Conservation (phyloP, 2,797 vertebrate genomes). For the Mastacembelus armatus region DNA sequence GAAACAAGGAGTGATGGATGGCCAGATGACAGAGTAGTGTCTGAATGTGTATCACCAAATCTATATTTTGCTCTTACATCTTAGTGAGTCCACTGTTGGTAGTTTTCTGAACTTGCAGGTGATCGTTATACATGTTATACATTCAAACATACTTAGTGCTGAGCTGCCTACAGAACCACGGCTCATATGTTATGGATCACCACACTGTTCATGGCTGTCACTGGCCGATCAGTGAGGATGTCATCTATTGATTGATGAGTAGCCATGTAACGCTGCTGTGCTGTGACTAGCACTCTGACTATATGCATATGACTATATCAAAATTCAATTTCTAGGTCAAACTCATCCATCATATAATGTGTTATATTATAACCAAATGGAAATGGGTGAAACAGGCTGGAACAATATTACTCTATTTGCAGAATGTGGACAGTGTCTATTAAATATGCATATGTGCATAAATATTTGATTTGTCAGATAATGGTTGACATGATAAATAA, state of each 20-base stretch:
- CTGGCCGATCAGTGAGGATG: slow-evolving; percentile 47
- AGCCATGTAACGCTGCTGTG: slow-evolving; percentile 41
- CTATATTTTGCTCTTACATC: slow-evolving; percentile 28
- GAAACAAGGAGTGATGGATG: slow-evolving; percentile 66
- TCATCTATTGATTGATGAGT: slow-evolving; percentile 69
- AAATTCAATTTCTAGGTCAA: slow-evolving; percentile 49
- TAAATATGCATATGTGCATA: not conserved
- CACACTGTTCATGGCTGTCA: slow-evolving; percentile 52
- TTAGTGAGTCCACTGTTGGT: slow-evolving; percentile 30
- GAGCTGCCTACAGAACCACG: slow-evolving; percentile 40
- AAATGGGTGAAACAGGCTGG: slow-evolving; percentile 14
- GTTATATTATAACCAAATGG: slow-evolving; percentile 27
- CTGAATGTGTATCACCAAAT: slow-evolving; percentile 33
- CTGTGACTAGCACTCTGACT: slow-evolving; percentile 28
- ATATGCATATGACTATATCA: slow-evolving; percentile 40
- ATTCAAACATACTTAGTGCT: slow-evolving; percentile 11
- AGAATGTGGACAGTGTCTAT: not conserved
- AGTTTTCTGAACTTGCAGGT: slow-evolving; percentile 38
- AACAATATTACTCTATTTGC: slow-evolving; percentile 13
- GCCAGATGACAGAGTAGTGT: slow-evolving; percentile 30
- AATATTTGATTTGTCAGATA: slow-evolving; percentile 5
- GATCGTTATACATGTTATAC: slow-evolving; percentile 10
- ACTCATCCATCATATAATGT: slow-evolving; percentile 59
- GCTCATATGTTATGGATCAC: slow-evolving; percentile 36
- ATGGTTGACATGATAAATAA: slow-evolving; percentile 17